Evolutionary conservation across 2,113 vertebrate genomes (phyloP).

Genomic region (Hyla sarda): DNA sequence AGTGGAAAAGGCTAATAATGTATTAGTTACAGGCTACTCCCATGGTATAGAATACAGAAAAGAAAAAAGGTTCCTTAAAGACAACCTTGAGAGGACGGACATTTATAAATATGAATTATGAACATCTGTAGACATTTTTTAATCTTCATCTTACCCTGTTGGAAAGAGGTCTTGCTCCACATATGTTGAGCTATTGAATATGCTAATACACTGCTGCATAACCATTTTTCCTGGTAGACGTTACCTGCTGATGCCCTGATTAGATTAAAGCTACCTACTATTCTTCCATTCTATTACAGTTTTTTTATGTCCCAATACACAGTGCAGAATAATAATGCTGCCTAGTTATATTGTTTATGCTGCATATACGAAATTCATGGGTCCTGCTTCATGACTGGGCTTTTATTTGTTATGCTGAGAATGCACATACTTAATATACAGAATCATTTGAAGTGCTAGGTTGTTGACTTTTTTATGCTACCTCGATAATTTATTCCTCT

Average conservation of each 20-base stretch:
- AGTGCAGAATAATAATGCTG: conserved; percentile 30
- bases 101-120: conserved; percentile 54
- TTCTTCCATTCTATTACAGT: conserved; percentile 15
- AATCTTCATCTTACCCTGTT: conserved; percentile 45
- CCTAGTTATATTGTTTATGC: conserved; percentile 30
- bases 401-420: conserved; percentile 31
- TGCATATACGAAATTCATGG: conserved; percentile 19
- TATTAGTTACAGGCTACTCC: conserved; percentile 48
- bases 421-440: conserved; percentile 12
- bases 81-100: conserved; percentile 42
- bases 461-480: not conserved
- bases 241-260: conserved; percentile 49
- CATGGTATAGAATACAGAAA: not conserved
- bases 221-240: conserved; percentile 49
- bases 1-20: conserved; percentile 47
- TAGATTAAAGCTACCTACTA: conserved; percentile 32
- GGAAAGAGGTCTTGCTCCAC: conserved; percentile 45
- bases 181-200: conserved; percentile 52
- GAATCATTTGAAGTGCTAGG: conserved; percentile 11
- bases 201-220: conserved; percentile 29
- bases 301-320: conserved; percentile 23
- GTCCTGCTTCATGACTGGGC: conserved; percentile 13
- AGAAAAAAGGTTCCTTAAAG: conserved; percentile 21
- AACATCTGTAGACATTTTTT: conserved; percentile 53
- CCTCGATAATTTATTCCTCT: conserved; percentile 7